Base-by-base conservation (phyloP, 1,140 invertebrate genomes). In the Streblospio benedicti region DNA sequence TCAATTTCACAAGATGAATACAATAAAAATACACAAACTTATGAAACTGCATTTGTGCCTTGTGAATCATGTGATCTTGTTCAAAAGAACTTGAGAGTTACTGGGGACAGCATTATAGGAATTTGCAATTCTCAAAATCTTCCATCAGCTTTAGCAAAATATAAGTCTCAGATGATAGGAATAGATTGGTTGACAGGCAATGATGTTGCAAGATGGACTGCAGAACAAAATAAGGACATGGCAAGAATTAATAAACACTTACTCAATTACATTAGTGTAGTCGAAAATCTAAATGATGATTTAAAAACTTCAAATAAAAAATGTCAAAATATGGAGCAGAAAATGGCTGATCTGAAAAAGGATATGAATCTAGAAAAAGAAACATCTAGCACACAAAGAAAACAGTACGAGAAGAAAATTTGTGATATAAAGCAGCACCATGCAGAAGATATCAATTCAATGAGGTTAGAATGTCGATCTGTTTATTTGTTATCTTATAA, bases 171-270 rank as follows among this genome's bases (percentile, higher is more conserved):
- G 51, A 60, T 72, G 0, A 63, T 65, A 1, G 67, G 71, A 16
- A 45, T 71, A 0, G 67, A 73, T n/a, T 72, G 72, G 71, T 52
- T 75, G 33, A 31, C 27, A 2, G 57, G 45, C 16, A 74, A 70
- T 60, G 73, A 76, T 61, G 67, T 76, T 14, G 62, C 62, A 30
- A 60, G 69, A 14, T 76, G 73, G 73, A 67, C 67, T 31, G 54
- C 61, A 2, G 75, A 76, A 62, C 69, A 75, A 43, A 72, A 69
- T 51, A 75, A 76, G 57, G 75, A 76, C 60, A 60, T 76, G n/a
- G 60, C 60, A 25, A 31, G 69, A 1, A 71, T 75, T 18, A 68
- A 60, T 49, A 73, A 75, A 61, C 67, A 72, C 30, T 59, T 69
- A 41, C 66, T 69, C 5, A 54, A 68, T 23, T 43, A 73, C 6